Evolutionary conservation across 2,113 vertebrate species (phyloP), one percentile per base, ranked within the genome.

Genomic region (Tragelaphus scriptus): DNA sequence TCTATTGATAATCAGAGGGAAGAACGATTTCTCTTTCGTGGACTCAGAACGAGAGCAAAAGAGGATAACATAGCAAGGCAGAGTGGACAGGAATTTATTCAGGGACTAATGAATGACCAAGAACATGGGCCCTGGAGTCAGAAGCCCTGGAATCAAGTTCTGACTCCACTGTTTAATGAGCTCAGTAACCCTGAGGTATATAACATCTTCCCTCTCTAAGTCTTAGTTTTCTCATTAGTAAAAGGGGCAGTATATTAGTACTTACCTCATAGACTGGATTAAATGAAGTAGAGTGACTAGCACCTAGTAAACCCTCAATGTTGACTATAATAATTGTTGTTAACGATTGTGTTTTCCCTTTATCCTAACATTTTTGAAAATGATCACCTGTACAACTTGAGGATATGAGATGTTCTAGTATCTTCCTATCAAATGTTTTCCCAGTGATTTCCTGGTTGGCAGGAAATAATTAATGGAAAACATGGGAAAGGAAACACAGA

Each of bases 341-440:
- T 85, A 95, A 49, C 61, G 90, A 86, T 94, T 96, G 44, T 95
- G 36, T 91, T 85, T 89, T 55, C 77, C 49, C 77, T 96, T 77
- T 7, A 91, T 40, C n/a, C 26, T 88, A 96, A 85, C 6, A 71
- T 68, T 96, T 96, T 65, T 90, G 40, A 94, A 84, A 95, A 79
- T 23, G 59, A 68, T 82, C 47, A 91, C 21, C 32, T 88, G 47
- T 79, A 88, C 12, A 71, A 68, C 84, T 94, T 61, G 44, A 36
- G 58, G 32, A 47, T 63, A 56, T 88, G 81, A 79, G 4, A 65
- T 91, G 21, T 85, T n/a, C 36, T 93, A 91, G 40, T 32, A 81
- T 59, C 90, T 79, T 47, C 71, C 36, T 86, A 51, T 63, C 61
- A 92, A 71, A 93, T 90, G 63, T 63, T 49, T 85, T 85, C 40